Conservation (phyloP, 2,797 vertebrate species). For the Neosalanx taihuensis region DNA sequence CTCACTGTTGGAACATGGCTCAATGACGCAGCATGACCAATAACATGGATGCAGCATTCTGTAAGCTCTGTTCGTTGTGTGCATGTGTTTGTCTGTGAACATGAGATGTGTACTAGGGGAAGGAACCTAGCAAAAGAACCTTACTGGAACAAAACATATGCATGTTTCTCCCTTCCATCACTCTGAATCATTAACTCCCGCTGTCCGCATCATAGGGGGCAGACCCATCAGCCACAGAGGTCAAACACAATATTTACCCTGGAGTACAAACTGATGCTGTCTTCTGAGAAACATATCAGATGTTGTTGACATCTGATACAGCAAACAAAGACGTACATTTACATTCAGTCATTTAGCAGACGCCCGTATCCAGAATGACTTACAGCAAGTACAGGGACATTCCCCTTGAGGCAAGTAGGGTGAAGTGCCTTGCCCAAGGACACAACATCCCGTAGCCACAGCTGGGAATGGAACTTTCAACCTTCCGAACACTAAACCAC, state of each 20-base stretch:
- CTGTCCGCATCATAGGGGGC: neutral
- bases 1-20: neutral
- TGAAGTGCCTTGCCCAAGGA: no score
- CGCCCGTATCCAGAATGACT: no score
- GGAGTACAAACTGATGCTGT: slow-evolving; percentile 5
- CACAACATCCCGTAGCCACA: no score
- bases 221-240: neutral
- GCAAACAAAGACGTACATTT: neutral
- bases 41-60: slow-evolving; percentile 14
- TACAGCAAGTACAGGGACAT: no score
- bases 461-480: no score
- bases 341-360: no score
- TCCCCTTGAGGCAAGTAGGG: no score
- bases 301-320: neutral
- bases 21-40: slow-evolving; percentile 14
- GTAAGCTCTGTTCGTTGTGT: neutral
- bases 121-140: neutral
- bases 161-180: slow-evolving; percentile 9
- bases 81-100: neutral
- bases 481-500: no score
- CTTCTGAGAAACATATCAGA: slow-evolving; percentile 5
- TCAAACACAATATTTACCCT: slow-evolving; percentile 48
- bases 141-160: slow-evolving; percentile 20
- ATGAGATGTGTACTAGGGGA: neutral
- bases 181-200: slow-evolving; percentile 40